phyloP scores from a whole-genome alignment of 2,888 invertebrate genomes.

The Mystacides longicornis region DNA sequence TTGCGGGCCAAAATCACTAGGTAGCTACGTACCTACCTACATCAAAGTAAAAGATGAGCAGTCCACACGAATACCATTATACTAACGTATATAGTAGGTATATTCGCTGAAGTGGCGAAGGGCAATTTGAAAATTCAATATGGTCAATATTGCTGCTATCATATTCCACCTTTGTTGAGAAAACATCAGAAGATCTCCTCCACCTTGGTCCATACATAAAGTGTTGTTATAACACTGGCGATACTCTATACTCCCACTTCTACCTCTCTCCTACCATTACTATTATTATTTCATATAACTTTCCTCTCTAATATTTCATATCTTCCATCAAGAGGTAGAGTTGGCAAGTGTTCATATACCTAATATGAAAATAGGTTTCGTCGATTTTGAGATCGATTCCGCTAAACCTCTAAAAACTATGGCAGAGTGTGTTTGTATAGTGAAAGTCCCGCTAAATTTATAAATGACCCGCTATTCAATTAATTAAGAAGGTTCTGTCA shows the following conservation, averaged over 20 bases:
- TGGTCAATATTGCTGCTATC: constrained; percentile 3
- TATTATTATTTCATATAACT: constrained; percentile 1
- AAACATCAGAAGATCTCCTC: constrained; percentile 6
- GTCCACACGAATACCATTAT: neutral
- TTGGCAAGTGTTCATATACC: neutral
- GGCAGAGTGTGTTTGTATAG: too few relatives aligned
- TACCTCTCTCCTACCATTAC: neutral
- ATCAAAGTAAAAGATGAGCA: neutral
- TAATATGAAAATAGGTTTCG: too few relatives aligned
- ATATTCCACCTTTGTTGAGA: constrained; percentile 3
- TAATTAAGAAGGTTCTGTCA: too few relatives aligned
- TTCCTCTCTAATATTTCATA: neutral
- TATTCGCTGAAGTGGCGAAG: neutral
- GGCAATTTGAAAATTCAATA: constrained; percentile 7
- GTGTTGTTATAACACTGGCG: neutral
- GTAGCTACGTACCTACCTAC: neutral
- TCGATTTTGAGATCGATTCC: too few relatives aligned
- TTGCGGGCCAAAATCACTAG: neutral
- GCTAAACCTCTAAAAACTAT: too few relatives aligned
- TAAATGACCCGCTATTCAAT: too few relatives aligned
- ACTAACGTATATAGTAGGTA: neutral
- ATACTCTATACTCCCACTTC: neutral
- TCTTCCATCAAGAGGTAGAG: neutral
- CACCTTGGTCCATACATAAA: neutral
- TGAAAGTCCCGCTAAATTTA: too few relatives aligned